Conservation (phyloP, 2,888 invertebrate species). For the Augochlorella aurata region DNA sequence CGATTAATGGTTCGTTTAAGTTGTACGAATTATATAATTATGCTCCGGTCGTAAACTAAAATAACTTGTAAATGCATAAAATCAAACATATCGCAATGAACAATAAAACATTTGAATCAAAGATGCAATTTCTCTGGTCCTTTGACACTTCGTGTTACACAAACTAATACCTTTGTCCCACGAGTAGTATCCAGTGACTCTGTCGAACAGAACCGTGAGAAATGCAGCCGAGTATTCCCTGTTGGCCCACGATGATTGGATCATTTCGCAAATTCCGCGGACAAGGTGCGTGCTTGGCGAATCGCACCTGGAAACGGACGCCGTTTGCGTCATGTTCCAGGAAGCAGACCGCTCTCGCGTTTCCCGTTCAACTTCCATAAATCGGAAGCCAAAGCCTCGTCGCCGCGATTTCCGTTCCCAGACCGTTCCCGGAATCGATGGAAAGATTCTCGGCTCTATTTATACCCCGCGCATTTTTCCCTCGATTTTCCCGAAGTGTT, state of each 20-base stretch:
- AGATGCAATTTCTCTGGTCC: no score
- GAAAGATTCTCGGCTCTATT: not conserved
- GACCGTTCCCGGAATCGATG: constrained; percentile 3
- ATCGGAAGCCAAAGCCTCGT: constrained; percentile 17
- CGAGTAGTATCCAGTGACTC: no score
- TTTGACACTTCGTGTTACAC: no score
- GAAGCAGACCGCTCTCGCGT: not conserved
- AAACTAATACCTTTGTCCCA: no score
- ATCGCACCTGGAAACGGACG: not conserved
- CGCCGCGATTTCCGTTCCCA: constrained; percentile 2
- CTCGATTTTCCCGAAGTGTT: not conserved
- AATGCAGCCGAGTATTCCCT: not conserved
- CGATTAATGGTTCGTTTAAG: no score
- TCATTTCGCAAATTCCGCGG: constrained; percentile 24
- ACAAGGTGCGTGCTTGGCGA: not conserved
- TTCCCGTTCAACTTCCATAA: constrained; percentile 23
- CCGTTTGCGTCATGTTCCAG: constrained; percentile 4
- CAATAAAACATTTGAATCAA: no score
- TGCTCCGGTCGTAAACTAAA: no score
- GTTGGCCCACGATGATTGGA: constrained; percentile 9
- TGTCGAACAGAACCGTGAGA: no score
- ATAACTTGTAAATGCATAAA: no score
- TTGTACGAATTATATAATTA: no score
- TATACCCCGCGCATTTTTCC: not conserved
- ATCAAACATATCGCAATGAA: no score